Percentiles rank a stretch among this genome's conserved stretches.
Evolutionary conservation across 2,797 vertebrate species (phyloP).

Genomic region (Taeniopygia guttata): DNA sequence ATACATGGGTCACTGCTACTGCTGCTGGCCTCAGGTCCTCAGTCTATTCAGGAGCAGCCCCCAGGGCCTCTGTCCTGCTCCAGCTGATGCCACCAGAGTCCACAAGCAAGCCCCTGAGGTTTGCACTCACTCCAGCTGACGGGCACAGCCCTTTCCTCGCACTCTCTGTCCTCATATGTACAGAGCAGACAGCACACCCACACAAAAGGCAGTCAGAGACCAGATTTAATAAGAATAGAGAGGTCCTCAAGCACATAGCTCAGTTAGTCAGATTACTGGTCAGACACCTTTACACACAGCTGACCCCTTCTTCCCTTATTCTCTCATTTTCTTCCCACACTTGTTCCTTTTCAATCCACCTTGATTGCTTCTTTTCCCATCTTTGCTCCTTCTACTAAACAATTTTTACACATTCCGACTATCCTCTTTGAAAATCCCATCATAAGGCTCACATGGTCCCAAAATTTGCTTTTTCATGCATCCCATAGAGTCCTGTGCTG

Average conservation of each 20-base stretch:
- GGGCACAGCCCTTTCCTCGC: neutral
- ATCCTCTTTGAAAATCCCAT: neutral
- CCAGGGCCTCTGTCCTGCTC: neutral
- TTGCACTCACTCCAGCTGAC: neutral
- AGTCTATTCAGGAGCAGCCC: neutral
- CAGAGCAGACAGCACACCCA: neutral
- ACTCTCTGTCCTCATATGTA: neutral
- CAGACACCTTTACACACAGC: neutral
- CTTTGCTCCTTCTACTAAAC: neutral
- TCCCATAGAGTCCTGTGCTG: neutral
- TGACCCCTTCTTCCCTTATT: neutral
- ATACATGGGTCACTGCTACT: neutral
- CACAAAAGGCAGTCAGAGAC: neutral
- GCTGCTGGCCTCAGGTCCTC: neutral
- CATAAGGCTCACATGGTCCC: neutral
- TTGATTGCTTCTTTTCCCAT: neutral
- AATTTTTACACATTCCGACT: neutral
- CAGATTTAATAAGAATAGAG: neutral
- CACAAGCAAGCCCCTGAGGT: neutral
- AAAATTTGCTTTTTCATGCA: neutral
- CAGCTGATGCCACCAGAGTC: neutral
- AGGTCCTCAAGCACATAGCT: neutral
- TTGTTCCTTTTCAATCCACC: neutral
- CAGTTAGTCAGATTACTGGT: neutral
- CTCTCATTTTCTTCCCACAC: fast-evolving